These are phyloP conservation scores for Galago senegalensis DNA, from an alignment of 2,797 vertebrate species.

Conservation along the genomic window DNA sequence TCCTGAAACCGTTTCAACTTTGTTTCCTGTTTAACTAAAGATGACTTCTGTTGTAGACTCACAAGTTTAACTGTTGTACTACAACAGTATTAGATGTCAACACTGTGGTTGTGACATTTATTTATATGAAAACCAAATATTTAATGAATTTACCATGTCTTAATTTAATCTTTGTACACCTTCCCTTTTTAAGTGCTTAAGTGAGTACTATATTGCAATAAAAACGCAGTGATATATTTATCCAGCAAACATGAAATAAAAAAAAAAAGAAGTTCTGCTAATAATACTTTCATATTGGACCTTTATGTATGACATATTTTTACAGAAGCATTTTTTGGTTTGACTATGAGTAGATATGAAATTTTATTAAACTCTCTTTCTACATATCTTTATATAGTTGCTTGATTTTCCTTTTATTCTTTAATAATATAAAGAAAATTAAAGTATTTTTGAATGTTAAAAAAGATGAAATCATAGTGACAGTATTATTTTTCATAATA, in stretches of 20 bases:
- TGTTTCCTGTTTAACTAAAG: slow-evolving; percentile 92
- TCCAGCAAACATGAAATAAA: slow-evolving; percentile 92
- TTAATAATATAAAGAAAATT: not conserved
- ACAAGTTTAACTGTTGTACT: slow-evolving; percentile 93
- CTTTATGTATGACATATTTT: not conserved
- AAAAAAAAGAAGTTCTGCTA: no score
- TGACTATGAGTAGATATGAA: not conserved
- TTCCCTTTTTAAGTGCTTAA: slow-evolving; percentile 94
- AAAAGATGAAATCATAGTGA: not conserved
- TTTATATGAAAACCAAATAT: slow-evolving; percentile 97
- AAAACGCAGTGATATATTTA: slow-evolving; percentile 94
- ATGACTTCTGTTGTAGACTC: slow-evolving; percentile 92
- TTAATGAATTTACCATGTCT: slow-evolving; percentile 94
- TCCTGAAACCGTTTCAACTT: slow-evolving; percentile 87
- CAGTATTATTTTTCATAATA: not conserved
- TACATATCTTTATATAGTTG: not conserved
- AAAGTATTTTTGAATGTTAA: not conserved
- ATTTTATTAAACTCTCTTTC: slow-evolving; percentile 16
- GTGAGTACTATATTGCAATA: slow-evolving; percentile 94
- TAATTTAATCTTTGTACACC: slow-evolving; percentile 94
- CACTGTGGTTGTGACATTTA: slow-evolving; percentile 95
- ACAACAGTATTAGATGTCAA: slow-evolving; percentile 95
- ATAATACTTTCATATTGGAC: not conserved
- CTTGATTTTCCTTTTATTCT: not conserved
- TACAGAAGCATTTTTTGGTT: not conserved